Evolutionary conservation across 2,113 vertebrate species (phyloP).

Genomic region (Xenopus borealis): DNA sequence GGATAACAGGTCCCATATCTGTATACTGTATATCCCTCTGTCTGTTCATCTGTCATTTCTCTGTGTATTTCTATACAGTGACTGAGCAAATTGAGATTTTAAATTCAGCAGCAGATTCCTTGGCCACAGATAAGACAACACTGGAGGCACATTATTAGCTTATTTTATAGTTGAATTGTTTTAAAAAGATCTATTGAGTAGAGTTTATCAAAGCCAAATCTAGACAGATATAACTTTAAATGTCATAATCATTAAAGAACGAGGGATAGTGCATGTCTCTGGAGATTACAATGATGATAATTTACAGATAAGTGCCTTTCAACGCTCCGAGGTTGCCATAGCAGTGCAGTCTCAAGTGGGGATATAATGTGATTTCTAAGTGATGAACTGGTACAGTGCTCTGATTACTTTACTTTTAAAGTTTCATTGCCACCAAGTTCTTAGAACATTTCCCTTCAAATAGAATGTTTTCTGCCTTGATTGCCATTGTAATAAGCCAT

Average conservation of each 20-base stretch:
- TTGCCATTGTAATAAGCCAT: no score
- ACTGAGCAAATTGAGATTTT: no score
- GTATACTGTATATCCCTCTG: no score
- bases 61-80: no score
- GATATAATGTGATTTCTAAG: constrained; percentile 30
- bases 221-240: constrained; percentile 13
- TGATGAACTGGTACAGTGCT: constrained; percentile 16
- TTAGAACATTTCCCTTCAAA: background rate
- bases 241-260: constrained; percentile 36
- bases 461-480: no score
- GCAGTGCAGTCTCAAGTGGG: constrained; percentile 36
- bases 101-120: no score
- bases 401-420: constrained; percentile 27
- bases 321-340: constrained; percentile 35
- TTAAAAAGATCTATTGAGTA: background rate
- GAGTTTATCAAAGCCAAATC: constrained; percentile 10
- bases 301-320: constrained; percentile 41
- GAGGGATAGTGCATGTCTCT: constrained; percentile 15
- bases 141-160: background rate
- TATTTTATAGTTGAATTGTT: background rate
- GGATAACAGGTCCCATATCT: no score
- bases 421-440: constrained; percentile 1
- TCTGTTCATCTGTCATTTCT: no score
- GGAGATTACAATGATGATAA: constrained; percentile 33
- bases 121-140: background rate